phyloP scores from a whole-genome alignment of 2,113 vertebrate species.

The Chrysochloris asiatica region DNA sequence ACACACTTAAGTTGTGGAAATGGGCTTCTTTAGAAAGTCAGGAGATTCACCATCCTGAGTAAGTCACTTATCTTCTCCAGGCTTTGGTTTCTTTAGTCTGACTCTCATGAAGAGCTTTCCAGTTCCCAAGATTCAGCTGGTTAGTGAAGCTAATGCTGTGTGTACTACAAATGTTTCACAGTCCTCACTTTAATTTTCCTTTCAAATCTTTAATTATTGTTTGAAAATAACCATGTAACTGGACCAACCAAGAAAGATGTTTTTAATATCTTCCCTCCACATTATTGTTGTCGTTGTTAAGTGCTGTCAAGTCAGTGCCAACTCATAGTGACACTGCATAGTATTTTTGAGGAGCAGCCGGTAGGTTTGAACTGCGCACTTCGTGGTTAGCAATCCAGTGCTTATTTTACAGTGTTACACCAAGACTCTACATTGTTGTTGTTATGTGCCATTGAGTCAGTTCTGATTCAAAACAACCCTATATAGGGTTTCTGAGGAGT shows the following conservation, averaged over 20 bases:
- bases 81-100: not conserved
- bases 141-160: not conserved
- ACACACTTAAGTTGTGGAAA: not conserved
- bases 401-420: no score
- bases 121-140: not conserved
- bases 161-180: not conserved
- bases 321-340: no score
- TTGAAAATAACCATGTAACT: not conserved
- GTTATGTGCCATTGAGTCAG: no score
- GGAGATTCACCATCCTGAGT: not conserved
- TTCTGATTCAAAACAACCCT: no score
- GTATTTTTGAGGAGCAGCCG: no score
- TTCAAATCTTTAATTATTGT: conserved; percentile 1
- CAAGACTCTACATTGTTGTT: no score
- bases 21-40: not conserved
- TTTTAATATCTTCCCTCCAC: conserved; percentile 7
- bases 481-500: no score
- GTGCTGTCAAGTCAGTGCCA: no score
- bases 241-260: not conserved
- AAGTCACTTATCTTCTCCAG: not conserved
- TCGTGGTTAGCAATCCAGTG: no score
- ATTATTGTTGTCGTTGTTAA: no score
- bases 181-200: conserved; percentile 11
- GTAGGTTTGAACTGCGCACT: no score
- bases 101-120: not conserved